These are phyloP conservation scores for Megalurothrips usitatus DNA, from an alignment of 2,888 invertebrate genomes.

Conservation along the genomic window DNA sequence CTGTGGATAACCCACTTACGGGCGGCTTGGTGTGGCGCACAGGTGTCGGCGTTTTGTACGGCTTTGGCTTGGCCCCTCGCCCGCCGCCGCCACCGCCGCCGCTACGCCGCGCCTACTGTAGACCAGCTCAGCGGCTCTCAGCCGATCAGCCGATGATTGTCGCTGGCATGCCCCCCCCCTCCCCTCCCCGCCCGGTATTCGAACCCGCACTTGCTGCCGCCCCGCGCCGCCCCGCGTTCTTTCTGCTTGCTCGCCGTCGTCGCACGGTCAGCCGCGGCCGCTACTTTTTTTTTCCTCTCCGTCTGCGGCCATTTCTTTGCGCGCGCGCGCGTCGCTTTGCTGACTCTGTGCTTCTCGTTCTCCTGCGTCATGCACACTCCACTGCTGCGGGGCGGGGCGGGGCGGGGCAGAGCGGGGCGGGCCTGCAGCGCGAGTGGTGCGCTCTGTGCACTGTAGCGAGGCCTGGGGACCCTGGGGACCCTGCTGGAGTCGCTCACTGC, in stretches of 20 bases:
- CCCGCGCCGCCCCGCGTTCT: not conserved
- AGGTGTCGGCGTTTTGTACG: not conserved
- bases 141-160: not conserved
- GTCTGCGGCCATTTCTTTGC: not conserved
- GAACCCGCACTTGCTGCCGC: not conserved
- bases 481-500: not conserved
- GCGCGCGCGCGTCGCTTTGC: not conserved
- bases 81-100: not conserved
- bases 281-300: not conserved
- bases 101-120: too few relatives aligned
- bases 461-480: too few relatives aligned
- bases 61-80: not conserved
- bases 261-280: not conserved
- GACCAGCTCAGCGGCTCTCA: not conserved
- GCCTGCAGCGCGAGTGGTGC: not conserved
- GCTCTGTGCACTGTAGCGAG: not conserved
- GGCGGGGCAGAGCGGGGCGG: not conserved
- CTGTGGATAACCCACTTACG: too few relatives aligned
- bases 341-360: not conserved
- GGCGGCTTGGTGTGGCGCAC: too few relatives aligned
- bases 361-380: not conserved
- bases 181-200: not conserved
- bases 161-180: not conserved
- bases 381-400: not conserved
- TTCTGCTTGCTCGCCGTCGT: not conserved